A percentile compares a stretch with the other conserved stretches of the same genome.
Conservation (phyloP, 1,140 invertebrate species). For the Chrysopa pallens region DNA sequence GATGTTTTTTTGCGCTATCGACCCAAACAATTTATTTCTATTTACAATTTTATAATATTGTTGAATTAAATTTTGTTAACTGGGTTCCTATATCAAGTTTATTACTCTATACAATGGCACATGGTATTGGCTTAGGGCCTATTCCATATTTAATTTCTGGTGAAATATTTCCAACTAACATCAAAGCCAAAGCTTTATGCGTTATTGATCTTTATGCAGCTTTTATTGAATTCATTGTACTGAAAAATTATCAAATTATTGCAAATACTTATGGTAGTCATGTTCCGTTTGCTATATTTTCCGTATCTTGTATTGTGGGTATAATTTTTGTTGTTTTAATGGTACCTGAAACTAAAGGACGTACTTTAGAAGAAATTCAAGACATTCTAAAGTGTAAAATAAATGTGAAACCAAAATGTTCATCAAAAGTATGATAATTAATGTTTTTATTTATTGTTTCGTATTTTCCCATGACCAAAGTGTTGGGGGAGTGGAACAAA, state of each 20-base stretch:
- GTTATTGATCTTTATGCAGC: slow-evolving; percentile 13
- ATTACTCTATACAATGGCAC: slow-evolving; percentile 30
- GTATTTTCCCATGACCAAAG: no score
- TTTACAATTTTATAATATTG: slow-evolving; percentile 20
- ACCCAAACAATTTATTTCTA: slow-evolving; percentile 18
- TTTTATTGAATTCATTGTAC: slow-evolving; percentile 36
- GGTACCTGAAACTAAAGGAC: slow-evolving; percentile 57
- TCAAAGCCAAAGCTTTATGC: slow-evolving; percentile 18
- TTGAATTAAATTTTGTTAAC: slow-evolving; percentile 1
- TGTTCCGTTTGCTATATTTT: slow-evolving; percentile 43
- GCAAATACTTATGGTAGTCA: slow-evolving; percentile 21
- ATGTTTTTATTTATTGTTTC: no score
- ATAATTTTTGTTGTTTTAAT: slow-evolving; percentile 36
- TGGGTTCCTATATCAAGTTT: slow-evolving; percentile 24
- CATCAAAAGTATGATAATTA: no score
- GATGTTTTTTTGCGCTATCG: slow-evolving; percentile 7
- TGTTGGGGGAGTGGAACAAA: no score
- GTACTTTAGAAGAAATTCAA: slow-evolving; percentile 45
- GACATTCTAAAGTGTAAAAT: slow-evolving; percentile 18
- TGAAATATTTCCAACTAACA: slow-evolving; percentile 37
- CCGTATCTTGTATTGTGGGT: slow-evolving; percentile 31
- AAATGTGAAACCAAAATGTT: no score
- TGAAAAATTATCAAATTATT: slow-evolving; percentile 35
- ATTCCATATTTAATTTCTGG: slow-evolving; percentile 47
- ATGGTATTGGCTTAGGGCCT: slow-evolving; percentile 46